Percentiles rank a stretch among this genome's conserved stretches.
Conservation (phyloP, 2,888 invertebrate species). For the Chrysina gloriosa region DNA sequence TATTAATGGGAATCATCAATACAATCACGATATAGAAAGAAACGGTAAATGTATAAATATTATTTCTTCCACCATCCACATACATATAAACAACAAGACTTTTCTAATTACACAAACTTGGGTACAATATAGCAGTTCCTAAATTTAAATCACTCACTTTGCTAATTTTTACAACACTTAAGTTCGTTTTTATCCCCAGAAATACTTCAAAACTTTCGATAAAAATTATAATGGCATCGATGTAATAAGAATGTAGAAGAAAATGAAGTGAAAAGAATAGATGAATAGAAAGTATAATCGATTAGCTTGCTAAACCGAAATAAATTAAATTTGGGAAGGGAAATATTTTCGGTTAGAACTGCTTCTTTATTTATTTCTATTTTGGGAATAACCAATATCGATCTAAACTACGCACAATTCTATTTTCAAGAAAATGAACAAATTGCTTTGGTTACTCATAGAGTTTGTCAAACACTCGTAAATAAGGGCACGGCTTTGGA, state of each 20-base stretch:
- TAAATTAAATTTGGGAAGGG: too few relatives aligned
- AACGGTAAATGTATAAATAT: constrained; percentile 43
- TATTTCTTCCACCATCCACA: constrained; percentile 37
- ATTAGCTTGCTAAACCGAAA: too few relatives aligned
- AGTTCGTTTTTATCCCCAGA: too few relatives aligned
- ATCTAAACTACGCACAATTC: constrained; percentile 7
- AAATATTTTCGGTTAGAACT: too few relatives aligned
- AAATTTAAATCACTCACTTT: constrained; percentile 21
- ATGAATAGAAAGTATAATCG: background rate
- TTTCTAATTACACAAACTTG: constrained; percentile 40
- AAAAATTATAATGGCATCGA: constrained; percentile 21
- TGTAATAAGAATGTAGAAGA: background rate
- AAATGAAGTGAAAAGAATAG: background rate
- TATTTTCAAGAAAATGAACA: constrained; percentile 1
- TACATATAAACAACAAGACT: constrained; percentile 24
- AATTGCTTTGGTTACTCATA: constrained; percentile 51
- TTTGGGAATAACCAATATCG: constrained; percentile 22
- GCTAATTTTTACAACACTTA: too few relatives aligned
- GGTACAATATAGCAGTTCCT: constrained; percentile 4
- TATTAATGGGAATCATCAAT: too few relatives aligned
- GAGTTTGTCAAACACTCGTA: constrained; percentile 54
- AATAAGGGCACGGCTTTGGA: constrained; percentile 42
- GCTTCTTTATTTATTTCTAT: background rate
- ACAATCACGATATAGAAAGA: too few relatives aligned
- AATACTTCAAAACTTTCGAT: background rate